These are phyloP conservation scores for Diarsia rubi DNA, from an alignment of 2,888 invertebrate genomes.

Conservation along the genomic window DNA sequence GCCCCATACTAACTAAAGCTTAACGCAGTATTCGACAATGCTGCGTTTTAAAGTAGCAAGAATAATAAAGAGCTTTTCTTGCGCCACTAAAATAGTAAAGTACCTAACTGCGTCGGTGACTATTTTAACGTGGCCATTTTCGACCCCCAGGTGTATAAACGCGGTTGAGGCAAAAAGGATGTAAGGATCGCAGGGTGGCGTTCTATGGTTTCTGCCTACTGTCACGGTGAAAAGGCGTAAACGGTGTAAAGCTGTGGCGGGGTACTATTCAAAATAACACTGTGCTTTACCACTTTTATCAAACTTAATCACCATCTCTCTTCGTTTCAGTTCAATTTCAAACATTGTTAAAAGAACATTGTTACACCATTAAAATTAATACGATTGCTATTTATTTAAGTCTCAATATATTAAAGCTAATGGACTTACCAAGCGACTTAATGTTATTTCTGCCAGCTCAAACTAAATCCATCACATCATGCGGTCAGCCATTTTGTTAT, in stretches of 20 bases:
- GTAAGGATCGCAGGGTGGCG: neutral
- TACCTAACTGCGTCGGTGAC: too few relatives aligned
- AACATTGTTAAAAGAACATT: constrained; percentile 11
- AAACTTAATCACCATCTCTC: constrained; percentile 2
- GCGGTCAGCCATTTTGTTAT: constrained; percentile 43
- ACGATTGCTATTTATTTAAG: constrained; percentile 30
- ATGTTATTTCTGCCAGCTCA: constrained; percentile 44
- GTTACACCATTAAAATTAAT: constrained; percentile 43
- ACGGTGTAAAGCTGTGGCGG: neutral
- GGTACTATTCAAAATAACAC: neutral
- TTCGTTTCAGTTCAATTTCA: constrained; percentile 9
- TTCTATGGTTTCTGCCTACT: neutral
- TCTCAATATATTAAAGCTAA: constrained; percentile 38
- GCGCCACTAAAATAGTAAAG: too few relatives aligned
- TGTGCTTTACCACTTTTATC: neutral
- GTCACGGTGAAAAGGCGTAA: neutral
- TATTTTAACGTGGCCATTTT: too few relatives aligned
- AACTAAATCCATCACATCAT: constrained; percentile 39
- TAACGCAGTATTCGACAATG: constrained; percentile 1
- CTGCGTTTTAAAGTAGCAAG: too few relatives aligned
- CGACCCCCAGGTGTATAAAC: too few relatives aligned
- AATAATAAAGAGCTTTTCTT: too few relatives aligned
- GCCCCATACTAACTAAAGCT: constrained; percentile 3
- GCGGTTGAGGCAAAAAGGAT: too few relatives aligned
- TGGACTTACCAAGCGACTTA: constrained; percentile 38